A percentile compares a stretch with the other conserved stretches of the same genome.
These are phyloP conservation scores for Metellina segmentata DNA, from an alignment of 2,888 invertebrate species.

Conservation along the genomic window DNA sequence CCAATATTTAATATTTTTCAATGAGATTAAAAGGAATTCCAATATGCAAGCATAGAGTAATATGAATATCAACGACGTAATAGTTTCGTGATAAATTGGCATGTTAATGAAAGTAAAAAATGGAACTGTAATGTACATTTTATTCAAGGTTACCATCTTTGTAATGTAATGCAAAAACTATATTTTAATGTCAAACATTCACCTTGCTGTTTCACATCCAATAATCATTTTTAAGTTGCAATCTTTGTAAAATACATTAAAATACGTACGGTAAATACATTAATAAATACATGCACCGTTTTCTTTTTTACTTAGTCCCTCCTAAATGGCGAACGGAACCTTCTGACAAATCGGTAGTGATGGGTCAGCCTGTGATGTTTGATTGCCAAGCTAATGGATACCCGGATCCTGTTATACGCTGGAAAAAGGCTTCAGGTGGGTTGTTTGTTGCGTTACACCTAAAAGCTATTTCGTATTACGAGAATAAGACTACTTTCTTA, in stretches of 20 bases:
- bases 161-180: too few species aligned
- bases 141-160: too few species aligned
- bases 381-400: constrained; percentile 78
- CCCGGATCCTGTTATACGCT: constrained; percentile 78
- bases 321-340: constrained; percentile 79
- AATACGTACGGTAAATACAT: neutral
- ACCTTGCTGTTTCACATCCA: too few species aligned
- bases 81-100: too few species aligned
- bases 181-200: too few species aligned
- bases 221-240: neutral
- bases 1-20: too few species aligned
- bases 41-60: too few species aligned
- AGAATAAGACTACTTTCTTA: too few species aligned
- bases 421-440: constrained; percentile 78
- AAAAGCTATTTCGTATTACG: neutral
- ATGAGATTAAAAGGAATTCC: too few species aligned
- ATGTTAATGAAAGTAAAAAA: too few species aligned
- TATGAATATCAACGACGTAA: too few species aligned
- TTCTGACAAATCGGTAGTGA: constrained; percentile 78
- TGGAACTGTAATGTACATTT: too few species aligned
- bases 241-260: neutral
- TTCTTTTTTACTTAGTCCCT: constrained; percentile 77
- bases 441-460: neutral
- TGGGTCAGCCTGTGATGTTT: constrained; percentile 78
- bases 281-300: neutral